phyloP scores from a whole-genome alignment of 2,113 vertebrate genomes.

The Dipodomys spectabilis region DNA sequence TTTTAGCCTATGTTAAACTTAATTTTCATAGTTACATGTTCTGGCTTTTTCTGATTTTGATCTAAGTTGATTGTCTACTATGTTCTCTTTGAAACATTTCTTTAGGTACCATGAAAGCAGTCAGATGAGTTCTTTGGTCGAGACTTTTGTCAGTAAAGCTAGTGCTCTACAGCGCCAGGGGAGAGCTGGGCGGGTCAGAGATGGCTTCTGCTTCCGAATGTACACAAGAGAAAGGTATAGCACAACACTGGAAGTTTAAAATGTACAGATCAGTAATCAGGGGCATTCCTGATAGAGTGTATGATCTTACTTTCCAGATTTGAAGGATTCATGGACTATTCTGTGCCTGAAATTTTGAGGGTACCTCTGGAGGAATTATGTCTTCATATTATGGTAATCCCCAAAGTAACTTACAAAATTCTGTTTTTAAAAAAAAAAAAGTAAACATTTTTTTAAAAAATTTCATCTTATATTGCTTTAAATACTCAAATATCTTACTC shows the following conservation, averaged over 20 bases:
- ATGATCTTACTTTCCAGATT: constrained; percentile 88
- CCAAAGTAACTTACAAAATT: not conserved
- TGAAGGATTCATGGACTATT: constrained; percentile 95
- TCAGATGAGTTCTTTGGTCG: constrained; percentile 98
- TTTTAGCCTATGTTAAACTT: not conserved
- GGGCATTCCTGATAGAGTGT: not conserved
- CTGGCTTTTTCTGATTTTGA: not conserved
- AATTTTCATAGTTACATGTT: constrained; percentile 15
- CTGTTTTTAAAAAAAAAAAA: not conserved
- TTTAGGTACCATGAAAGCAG: constrained; percentile 97
- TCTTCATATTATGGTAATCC: constrained; percentile 96
- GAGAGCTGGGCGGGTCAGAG: constrained; percentile 94
- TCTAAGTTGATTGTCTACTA: not conserved
- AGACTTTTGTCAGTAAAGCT: constrained; percentile 98
- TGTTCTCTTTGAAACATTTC: constrained; percentile 50
- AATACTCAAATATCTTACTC: not conserved
- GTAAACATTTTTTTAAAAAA: not conserved
- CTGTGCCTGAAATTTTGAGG: constrained; percentile 96
- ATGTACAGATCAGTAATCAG: too few relatives aligned
- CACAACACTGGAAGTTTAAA: not conserved
- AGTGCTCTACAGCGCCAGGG: constrained; percentile 98
- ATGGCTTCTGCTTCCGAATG: constrained; percentile 96
- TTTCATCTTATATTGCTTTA: not conserved
- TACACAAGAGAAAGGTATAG: constrained; percentile 91
- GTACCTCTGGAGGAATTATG: constrained; percentile 98